Percentiles rank a stretch among this genome's conserved stretches.
phyloP scores from a whole-genome alignment of 2,113 vertebrate genomes.

The Furnarius figulus region DNA sequence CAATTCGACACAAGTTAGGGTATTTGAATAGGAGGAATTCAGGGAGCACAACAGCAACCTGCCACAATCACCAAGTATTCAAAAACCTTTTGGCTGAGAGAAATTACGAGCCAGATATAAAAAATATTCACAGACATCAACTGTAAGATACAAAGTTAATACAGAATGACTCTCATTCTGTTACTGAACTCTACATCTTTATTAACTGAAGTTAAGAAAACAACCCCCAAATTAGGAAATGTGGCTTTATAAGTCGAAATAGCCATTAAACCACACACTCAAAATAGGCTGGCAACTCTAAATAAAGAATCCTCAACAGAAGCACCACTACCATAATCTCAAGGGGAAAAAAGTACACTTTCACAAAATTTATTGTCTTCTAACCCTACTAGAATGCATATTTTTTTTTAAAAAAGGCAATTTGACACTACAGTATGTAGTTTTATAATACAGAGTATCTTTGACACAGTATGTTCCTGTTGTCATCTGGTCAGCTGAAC shows the following conservation, averaged over 20 bases:
- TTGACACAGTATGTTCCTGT: background rate
- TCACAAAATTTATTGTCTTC: background rate
- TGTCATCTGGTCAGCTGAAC: background rate
- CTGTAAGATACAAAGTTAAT: background rate
- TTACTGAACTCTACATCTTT: background rate
- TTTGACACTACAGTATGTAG: fast-evolving
- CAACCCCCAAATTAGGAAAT: background rate
- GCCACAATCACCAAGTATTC: background rate
- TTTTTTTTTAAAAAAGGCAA: background rate
- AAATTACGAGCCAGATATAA: background rate
- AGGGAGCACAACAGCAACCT: background rate
- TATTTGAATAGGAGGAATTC: background rate
- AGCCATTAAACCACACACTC: background rate
- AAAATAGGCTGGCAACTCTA: background rate
- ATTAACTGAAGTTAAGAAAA: background rate
- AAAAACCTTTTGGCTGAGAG: background rate
- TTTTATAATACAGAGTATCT: background rate
- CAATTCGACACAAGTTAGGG: background rate
- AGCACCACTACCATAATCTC: background rate
- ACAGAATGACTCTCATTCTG: background rate
- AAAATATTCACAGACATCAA: fast-evolving
- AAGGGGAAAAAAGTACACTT: fast-evolving
- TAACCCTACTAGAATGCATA: background rate
- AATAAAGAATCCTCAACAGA: background rate
- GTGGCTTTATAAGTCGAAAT: background rate